Evolutionary conservation across 2,888 invertebrate species (phyloP).

Genomic region (Noctua pronuba): DNA sequence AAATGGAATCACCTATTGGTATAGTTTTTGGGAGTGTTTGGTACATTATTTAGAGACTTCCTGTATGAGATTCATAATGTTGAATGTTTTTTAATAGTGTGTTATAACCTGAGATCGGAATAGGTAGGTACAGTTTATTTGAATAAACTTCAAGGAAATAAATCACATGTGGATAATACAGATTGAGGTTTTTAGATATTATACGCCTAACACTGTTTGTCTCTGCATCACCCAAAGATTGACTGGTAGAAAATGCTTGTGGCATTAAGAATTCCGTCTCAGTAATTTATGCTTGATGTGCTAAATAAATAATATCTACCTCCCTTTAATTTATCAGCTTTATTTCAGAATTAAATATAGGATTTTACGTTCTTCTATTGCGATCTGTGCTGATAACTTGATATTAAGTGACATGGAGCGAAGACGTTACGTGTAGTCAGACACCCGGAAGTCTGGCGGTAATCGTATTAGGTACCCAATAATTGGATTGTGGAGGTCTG

Average conservation of each 20-base stretch:
- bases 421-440: background rate
- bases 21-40: slow-evolving; percentile 1
- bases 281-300: too few species aligned
- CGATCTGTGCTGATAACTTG: background rate
- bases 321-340: background rate
- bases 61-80: background rate
- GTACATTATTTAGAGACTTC: background rate
- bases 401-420: background rate
- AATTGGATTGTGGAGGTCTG: background rate
- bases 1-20: background rate
- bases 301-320: too few species aligned
- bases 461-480: background rate
- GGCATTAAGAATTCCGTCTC: too few species aligned
- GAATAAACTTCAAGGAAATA: background rate
- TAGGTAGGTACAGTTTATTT: background rate
- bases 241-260: too few species aligned
- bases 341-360: background rate
- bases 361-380: background rate
- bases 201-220: too few species aligned
- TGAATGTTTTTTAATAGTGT: background rate
- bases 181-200: too few species aligned
- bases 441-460: background rate
- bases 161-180: background rate
- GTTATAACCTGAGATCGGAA: background rate
- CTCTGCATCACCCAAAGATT: too few species aligned